These are phyloP conservation scores for Frankliniella intonsa DNA, from an alignment of 2,888 invertebrate genomes.

Conservation along the genomic window DNA sequence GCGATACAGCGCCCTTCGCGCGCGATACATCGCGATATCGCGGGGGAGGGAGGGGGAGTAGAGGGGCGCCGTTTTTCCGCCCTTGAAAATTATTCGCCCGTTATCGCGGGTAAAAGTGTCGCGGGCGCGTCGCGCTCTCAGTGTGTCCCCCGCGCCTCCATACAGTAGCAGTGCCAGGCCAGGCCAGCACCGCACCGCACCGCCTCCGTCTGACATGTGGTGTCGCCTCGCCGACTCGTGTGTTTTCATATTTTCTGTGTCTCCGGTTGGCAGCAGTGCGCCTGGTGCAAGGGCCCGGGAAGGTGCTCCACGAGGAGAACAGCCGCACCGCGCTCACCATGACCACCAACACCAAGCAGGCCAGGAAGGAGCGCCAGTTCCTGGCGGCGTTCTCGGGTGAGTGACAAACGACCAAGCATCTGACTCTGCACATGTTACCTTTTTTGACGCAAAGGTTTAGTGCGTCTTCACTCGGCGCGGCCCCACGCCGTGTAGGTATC, in stretches of 20 bases:
- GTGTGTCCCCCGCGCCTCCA: too few species aligned
- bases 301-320: conserved; percentile 14
- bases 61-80: too few species aligned
- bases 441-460: not conserved
- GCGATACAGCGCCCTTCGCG: too few species aligned
- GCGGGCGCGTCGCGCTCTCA: too few species aligned
- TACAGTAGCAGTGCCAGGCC: too few species aligned
- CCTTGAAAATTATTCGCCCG: too few species aligned
- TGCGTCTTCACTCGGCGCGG: not conserved
- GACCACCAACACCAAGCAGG: not conserved
- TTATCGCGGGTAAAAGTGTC: too few species aligned
- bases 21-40: not conserved
- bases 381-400: not conserved
- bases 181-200: not conserved
- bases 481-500: not conserved
- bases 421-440: too few species aligned
- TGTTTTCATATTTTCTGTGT: not conserved
- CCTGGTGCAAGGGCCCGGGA: conserved; percentile 9
- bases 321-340: conserved; percentile 7
- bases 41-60: too few species aligned
- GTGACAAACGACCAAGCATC: not conserved
- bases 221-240: not conserved
- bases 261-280: not conserved
- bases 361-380: not conserved
- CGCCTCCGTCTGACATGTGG: not conserved